Evolutionary conservation across 2,113 vertebrate species (phyloP).

Genomic region (Raja brachyura): DNA sequence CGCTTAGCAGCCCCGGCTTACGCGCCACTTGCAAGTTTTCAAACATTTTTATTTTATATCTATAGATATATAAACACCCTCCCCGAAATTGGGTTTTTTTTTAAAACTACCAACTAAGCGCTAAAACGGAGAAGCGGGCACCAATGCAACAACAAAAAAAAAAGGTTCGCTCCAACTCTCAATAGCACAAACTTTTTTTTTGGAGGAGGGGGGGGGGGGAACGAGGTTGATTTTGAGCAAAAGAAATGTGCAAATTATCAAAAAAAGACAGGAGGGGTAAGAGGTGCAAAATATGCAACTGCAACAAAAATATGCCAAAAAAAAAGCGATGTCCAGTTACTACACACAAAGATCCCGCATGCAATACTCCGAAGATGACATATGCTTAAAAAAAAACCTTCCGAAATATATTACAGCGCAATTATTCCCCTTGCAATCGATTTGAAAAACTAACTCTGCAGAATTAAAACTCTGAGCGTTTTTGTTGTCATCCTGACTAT

Average conservation of each 20-base stretch:
- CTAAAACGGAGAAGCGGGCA: neutral
- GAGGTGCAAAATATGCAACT: neutral
- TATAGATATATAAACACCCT: neutral
- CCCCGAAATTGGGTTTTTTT: no score
- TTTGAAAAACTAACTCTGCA: neutral
- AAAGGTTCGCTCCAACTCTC: neutral
- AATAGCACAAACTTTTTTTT: slow-evolving; percentile 24
- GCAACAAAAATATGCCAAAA: neutral
- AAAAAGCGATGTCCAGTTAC: neutral
- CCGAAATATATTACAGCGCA: neutral
- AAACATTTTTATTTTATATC: neutral
- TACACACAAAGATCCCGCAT: neutral
- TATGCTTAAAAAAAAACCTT: neutral
- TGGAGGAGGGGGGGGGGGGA: neutral
- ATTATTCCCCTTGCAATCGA: neutral
- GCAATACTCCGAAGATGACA: neutral
- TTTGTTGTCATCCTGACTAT: neutral
- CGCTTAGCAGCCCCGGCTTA: neutral
- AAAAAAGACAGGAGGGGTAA: neutral
- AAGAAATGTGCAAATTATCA: neutral
- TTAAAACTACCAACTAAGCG: neutral
- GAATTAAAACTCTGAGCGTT: slow-evolving; percentile 1
- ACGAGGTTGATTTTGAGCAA: neutral
- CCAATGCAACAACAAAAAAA: neutral
- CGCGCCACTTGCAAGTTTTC: slow-evolving; percentile 31